Percentiles rank a stretch among this genome's conserved stretches.
Evolutionary conservation across 1,140 invertebrate genomes (phyloP).

Genomic region (Cotesia typhae): DNA sequence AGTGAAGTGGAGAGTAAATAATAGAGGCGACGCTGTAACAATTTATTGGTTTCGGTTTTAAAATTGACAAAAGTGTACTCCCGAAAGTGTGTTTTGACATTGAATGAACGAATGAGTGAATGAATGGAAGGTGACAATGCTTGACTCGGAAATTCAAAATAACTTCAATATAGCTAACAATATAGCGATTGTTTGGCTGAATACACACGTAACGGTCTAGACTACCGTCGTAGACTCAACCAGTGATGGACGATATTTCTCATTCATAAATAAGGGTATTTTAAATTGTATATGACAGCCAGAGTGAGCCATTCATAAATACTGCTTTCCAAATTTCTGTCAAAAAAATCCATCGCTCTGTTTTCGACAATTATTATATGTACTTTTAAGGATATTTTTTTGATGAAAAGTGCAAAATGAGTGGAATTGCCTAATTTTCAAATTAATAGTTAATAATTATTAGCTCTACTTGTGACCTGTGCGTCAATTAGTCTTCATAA

Average conservation of each 20-base stretch:
- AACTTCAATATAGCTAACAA: conserved; percentile 50
- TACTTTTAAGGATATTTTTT: too few species aligned
- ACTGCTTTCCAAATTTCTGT: too few species aligned
- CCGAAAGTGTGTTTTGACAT: conserved; percentile 16
- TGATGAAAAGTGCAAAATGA: too few species aligned
- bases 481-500: too few species aligned
- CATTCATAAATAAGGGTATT: conserved; percentile 17
- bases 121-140: conserved; percentile 51
- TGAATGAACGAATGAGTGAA: conserved; percentile 35
- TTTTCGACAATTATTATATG: too few species aligned
- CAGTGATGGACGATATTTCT: conserved; percentile 1
- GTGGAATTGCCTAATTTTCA: too few species aligned
- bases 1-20: conserved; percentile 24
- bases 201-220: conserved; percentile 4
- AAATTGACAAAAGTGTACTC: conserved; percentile 30
- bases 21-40: conserved; percentile 50
- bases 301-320: background rate
- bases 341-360: too few species aligned
- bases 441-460: too few species aligned
- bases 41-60: conserved; percentile 53
- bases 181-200: background rate
- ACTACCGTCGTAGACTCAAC: background rate
- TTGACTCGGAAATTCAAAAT: conserved; percentile 54
- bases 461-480: too few species aligned
- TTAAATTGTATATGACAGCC: conserved; percentile 7